Base-by-base conservation (phyloP, 2,888 invertebrate genomes). In the Troglohyphantes excavatus region DNA sequence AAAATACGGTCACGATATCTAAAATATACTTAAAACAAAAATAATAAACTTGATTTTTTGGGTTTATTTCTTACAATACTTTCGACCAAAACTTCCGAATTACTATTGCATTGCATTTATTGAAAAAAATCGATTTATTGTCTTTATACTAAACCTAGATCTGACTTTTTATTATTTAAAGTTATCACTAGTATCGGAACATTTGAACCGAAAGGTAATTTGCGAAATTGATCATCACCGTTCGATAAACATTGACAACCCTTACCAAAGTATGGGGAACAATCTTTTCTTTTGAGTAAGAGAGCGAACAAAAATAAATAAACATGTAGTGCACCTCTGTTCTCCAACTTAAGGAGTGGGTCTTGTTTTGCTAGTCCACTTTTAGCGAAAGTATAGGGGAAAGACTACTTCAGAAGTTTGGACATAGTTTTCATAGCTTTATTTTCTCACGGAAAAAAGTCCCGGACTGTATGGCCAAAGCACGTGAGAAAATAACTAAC, bases 401-500 rank as follows among this genome's bases (percentile, higher is more conserved):
- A 82, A 63, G 63, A 53, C 70, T 59, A 82, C 70, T 82, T 82
- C 68, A 59, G 33, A 81, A 72, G 46, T 59, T 39, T 70, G 70
- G 72, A 43, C 82, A 39, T 61, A 82, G 67, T 67, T 81, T 81
- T 70, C 82, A 59, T 65, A 27, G 43, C 23, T 26, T 73, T 73
- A 46, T 26, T 65, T 72, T 61, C 61, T 63, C 9, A 3, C 5
- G 33, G 33, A 68, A 70, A 39, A 17, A 61, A 23, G 5, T 5
- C 19, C 21, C 23, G n/a, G 39, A 61, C 63, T 65, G 43, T 65
- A 65, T n/a, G 9, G 39, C 33, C 65, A 68, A 72, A 53, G 59
- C 70, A 72, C 43, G 72, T 82, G 82, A 72, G 82, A 82, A 82
- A 39, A 61, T 82, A 82, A 83, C 39, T 83, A 82, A 70, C 73